Evolutionary conservation across 2,888 invertebrate genomes (phyloP), one percentile per base, ranked within the genome.

Genomic region (Pachydiplax longipennis): DNA sequence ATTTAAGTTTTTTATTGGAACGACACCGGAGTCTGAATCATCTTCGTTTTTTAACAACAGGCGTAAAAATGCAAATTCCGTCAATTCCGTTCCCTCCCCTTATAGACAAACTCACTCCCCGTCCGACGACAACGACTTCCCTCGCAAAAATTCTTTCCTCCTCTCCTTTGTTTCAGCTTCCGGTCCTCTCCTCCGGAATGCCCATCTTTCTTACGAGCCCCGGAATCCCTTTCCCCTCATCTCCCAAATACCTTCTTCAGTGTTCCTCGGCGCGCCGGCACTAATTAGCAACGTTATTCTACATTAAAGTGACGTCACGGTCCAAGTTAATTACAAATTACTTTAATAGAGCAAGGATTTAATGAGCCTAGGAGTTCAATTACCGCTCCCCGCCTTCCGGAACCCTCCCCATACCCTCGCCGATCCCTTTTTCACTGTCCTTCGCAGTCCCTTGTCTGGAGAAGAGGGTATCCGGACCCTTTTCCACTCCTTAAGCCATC

Each of bases 291-390:
- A 91, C 91, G 91, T 91, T 92, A 92, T 92, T 92, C 92, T 91
- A 90, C 92, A 92, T 92, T 92, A 92, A 91, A 91, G 91, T 92
- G 92, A 92, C 92, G 92, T 91, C 91, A 91, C 91, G 80, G 80
- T 90, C 90, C 91, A 92, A 93, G 93, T 93, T 93, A 93, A 93
- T 93, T 93, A 93, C 93, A 93, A 93, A 93, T 93, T 92, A 92
- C 93, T 93, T 93, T 93, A 93, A 93, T 93, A 92, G 93, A 93
- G 93, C 92, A 93, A 81, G 92, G 93, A 93, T 93, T 93, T 93
- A 93, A 93, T 93, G 93, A 93, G 93, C 90, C 80, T 90, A 81
- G 90, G 81, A 53, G 73, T 90, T 80, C 80, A 90, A 80, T 90
- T 80, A 80, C 80, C 25, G 25, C 73, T 73, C 44, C 4, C 90